Percentiles rank a stretch among this genome's conserved stretches.
Evolutionary conservation across 2,797 vertebrate species (phyloP).

Genomic region (Cheirogaleus major): DNA sequence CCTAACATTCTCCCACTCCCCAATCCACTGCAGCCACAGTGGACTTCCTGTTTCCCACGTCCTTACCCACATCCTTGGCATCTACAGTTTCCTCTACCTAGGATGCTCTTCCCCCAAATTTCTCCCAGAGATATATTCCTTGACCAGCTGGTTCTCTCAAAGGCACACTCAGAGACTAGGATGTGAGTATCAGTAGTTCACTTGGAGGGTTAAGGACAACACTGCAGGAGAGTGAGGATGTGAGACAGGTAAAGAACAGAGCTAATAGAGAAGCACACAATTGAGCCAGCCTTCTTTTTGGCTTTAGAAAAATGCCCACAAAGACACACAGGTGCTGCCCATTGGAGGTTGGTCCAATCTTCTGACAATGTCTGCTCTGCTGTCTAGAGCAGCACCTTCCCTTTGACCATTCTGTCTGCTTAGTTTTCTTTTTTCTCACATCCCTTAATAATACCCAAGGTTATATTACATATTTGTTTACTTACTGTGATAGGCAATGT

Average conservation of each 20-base stretch:
- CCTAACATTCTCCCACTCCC: neutral
- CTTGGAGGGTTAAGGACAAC: neutral
- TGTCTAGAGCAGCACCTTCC: neutral
- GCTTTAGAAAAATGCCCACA: neutral
- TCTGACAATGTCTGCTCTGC: neutral
- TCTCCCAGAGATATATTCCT: neutral
- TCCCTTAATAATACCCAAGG: neutral
- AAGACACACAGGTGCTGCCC: too few species aligned
- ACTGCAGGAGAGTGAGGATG: neutral
- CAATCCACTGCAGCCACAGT: too few species aligned
- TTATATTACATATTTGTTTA: neutral
- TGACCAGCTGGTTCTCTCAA: neutral
- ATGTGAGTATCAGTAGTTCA: neutral
- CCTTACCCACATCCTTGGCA: neutral
- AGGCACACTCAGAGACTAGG: neutral
- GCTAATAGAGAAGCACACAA: neutral
- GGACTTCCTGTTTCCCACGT: neutral
- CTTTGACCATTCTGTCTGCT: neutral
- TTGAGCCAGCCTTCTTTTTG: neutral
- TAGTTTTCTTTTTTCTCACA: neutral
- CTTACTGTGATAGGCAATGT: neutral
- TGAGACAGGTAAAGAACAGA: neutral
- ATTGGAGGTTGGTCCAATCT: neutral
- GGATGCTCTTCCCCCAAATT: neutral
- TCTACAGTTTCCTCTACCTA: neutral